phyloP scores from a whole-genome alignment of 1,140 invertebrate genomes.

The Brachionus asplanchnoidis region DNA sequence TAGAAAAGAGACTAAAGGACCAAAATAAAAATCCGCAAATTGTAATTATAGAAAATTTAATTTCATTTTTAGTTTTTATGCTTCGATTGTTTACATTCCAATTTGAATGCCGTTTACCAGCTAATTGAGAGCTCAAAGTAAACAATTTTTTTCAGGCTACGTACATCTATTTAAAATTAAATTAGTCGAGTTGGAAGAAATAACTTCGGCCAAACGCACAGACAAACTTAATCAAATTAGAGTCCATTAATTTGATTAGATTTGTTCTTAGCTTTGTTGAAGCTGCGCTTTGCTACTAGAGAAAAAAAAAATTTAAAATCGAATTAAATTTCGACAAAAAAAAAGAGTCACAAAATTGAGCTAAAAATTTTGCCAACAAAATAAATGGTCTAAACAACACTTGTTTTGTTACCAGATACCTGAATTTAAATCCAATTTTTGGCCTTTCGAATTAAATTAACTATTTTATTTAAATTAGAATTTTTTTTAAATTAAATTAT shows the following conservation, averaged over 20 bases:
- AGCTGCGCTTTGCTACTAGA: background rate
- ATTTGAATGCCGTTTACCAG: background rate
- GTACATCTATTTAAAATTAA: background rate
- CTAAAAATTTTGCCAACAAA: background rate
- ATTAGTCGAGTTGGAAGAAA: background rate
- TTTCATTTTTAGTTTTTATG: background rate
- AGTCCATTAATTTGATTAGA: slow-evolving; percentile 8
- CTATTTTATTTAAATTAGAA: background rate
- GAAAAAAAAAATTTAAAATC: slow-evolving; percentile 18
- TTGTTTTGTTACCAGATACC: background rate
- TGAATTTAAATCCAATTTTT: slow-evolving; percentile 20
- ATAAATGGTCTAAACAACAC: background rate
- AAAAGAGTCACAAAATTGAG: slow-evolving; percentile 19
- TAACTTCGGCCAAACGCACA: background rate
- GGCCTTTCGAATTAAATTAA: background rate
- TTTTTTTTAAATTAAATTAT: background rate
- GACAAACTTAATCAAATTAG: slow-evolving; percentile 31
- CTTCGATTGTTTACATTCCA: background rate
- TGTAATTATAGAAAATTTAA: slow-evolving; percentile 1
- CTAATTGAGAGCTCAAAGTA: slow-evolving; percentile 2
- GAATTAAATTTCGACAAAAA: background rate
- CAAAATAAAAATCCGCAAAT: slow-evolving; percentile 28
- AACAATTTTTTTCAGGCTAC: background rate
- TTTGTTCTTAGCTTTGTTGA: background rate
- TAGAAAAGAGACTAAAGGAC: slow-evolving; percentile 22